phyloP scores from a whole-genome alignment of 2,888 invertebrate species.

The Ectropis crepuscularia region DNA sequence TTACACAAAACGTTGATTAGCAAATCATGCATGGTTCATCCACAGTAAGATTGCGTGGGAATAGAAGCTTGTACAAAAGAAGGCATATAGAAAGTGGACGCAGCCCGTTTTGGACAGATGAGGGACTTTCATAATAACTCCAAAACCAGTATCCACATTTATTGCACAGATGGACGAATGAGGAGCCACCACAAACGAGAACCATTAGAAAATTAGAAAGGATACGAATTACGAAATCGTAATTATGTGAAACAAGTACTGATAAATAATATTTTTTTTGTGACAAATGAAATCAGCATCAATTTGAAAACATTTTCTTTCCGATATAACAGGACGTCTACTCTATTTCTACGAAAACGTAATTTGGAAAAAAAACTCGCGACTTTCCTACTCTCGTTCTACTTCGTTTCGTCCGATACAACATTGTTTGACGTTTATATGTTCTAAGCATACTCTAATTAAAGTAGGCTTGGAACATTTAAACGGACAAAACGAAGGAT shows the following conservation, averaged over 20 bases:
- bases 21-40: conserved; percentile 44
- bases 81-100: conserved; percentile 45
- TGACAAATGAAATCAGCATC: neutral
- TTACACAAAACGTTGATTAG: conserved; percentile 13
- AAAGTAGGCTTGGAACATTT: too few relatives aligned
- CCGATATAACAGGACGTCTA: too few relatives aligned
- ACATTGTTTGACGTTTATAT: too few relatives aligned
- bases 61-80: conserved; percentile 62
- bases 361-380: too few relatives aligned
- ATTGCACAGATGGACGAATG: conserved; percentile 12
- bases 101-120: conserved; percentile 48
- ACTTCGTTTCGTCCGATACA: too few relatives aligned
- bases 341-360: too few relatives aligned
- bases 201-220: neutral
- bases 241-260: neutral
- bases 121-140: conserved; percentile 51
- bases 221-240: neutral
- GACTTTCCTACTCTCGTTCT: too few relatives aligned
- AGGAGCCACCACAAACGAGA: neutral
- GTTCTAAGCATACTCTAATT: too few relatives aligned
- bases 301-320: too few relatives aligned
- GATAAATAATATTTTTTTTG: neutral
- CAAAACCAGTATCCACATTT: conserved; percentile 35
- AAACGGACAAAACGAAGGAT: too few relatives aligned
- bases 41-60: conserved; percentile 72